Percentiles rank a stretch among this genome's conserved stretches.
These are phyloP conservation scores for Aricia artaxerxes DNA, from an alignment of 2,888 invertebrate genomes.

Conservation along the genomic window DNA sequence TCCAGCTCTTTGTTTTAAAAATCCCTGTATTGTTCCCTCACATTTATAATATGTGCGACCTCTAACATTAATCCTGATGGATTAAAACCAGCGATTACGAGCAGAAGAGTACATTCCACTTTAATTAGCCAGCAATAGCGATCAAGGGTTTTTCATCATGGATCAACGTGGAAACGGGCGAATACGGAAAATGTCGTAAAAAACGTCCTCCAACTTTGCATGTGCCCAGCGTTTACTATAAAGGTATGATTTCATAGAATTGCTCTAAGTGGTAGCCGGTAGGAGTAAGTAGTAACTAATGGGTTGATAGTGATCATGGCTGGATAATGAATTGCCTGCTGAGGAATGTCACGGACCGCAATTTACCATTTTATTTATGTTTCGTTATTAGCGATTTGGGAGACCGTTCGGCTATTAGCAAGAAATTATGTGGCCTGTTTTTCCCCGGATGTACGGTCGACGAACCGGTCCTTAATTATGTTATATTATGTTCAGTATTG, in stretches of 20 bases:
- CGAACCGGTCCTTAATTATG: not conserved
- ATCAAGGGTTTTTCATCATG: too few species aligned
- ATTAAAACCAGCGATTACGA: not conserved
- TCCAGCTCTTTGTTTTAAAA: not conserved
- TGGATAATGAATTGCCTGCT: slow-evolving; percentile 6
- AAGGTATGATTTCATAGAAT: not conserved
- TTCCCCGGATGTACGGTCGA: slow-evolving; percentile 15
- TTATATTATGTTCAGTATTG: slow-evolving; percentile 9
- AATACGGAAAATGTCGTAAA: not conserved
- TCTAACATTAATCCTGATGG: not conserved
- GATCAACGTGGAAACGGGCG: too few species aligned
- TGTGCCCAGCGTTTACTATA: not conserved
- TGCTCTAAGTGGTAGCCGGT: not conserved
- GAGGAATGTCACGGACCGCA: slow-evolving; percentile 10
- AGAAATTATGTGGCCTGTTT: slow-evolving; percentile 24
- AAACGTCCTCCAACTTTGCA: not conserved
- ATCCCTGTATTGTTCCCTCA: not conserved
- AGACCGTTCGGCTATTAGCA: slow-evolving; percentile 10
- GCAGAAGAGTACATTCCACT: not conserved
- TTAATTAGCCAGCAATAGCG: not conserved
- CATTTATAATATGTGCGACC: not conserved
- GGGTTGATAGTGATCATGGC: not conserved
- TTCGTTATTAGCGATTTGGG: slow-evolving; percentile 25
- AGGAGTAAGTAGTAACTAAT: not conserved
- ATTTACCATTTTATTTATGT: slow-evolving; percentile 23